Conservation (phyloP, 1,140 invertebrate species). For the Aphis gossypii region DNA sequence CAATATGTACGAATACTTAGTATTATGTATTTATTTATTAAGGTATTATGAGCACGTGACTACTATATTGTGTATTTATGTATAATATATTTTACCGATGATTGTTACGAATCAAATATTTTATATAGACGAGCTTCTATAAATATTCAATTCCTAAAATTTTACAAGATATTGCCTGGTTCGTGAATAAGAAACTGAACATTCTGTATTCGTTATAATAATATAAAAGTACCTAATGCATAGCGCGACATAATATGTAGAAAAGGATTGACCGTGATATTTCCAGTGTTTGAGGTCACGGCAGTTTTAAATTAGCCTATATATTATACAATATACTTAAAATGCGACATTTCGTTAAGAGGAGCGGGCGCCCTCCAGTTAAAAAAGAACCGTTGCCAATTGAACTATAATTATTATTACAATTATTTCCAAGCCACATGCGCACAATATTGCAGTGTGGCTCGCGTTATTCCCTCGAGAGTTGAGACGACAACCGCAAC, state of each 20-base stretch:
- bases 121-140: background rate
- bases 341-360: background rate
- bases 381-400: slow-evolving; percentile 20
- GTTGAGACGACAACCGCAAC: background rate
- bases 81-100: background rate
- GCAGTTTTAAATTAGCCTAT: background rate
- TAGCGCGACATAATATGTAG: background rate
- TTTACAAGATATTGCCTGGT: background rate
- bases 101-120: background rate
- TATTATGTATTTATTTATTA: background rate
- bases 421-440: background rate
- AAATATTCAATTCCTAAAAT: background rate
- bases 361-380: background rate
- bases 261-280: background rate
- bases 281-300: background rate
- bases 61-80: background rate
- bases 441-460: background rate
- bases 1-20: background rate
- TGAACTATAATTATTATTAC: slow-evolving; percentile 22
- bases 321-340: background rate
- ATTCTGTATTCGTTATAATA: background rate
- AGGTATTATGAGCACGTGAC: background rate
- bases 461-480: background rate
- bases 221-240: background rate
- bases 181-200: no score